phyloP scores from a whole-genome alignment of 2,113 vertebrate genomes.

The Oxygymnocypris stewartii region DNA sequence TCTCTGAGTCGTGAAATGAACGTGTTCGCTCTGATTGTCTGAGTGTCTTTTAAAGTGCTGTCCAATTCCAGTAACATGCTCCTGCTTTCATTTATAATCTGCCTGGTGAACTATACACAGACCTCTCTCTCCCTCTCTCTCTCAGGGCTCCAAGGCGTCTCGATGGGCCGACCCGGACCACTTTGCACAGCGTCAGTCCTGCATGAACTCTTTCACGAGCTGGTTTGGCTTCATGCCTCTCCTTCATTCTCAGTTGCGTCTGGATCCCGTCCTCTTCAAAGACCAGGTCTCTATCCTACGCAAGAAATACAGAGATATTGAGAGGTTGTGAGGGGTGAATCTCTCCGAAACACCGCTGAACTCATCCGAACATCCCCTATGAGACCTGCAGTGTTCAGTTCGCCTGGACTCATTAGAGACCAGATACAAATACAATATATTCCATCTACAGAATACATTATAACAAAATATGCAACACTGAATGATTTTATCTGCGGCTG shows the following conservation, averaged over 20 bases:
- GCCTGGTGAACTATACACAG: background rate
- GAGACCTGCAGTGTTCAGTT: conserved; percentile 6
- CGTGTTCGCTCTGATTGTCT: conserved; percentile 20
- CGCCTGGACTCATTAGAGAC: conserved; percentile 26
- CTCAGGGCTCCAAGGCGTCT: conserved; percentile 75
- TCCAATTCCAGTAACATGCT: conserved; percentile 36
- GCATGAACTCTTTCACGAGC: conserved; percentile 76
- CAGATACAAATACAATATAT: conserved; percentile 26
- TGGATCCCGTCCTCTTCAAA: conserved; percentile 80
- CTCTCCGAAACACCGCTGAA: background rate
- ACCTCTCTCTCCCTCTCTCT: conserved; percentile 21
- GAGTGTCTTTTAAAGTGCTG: conserved; percentile 10
- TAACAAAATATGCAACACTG: conserved; percentile 62
- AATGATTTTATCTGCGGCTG: conserved; percentile 40
- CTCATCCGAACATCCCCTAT: background rate
- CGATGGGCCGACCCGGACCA: conserved; percentile 83
- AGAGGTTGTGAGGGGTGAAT: conserved; percentile 67
- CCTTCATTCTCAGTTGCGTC: conserved; percentile 78
- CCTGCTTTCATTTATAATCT: conserved; percentile 32
- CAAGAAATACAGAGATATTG: conserved; percentile 81
- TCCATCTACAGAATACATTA: conserved; percentile 51
- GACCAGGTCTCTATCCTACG: conserved; percentile 82
- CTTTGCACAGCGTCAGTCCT: conserved; percentile 80
- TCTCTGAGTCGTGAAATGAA: conserved; percentile 41
- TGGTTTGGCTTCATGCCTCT: conserved; percentile 82